Evolutionary conservation across 2,888 invertebrate genomes (phyloP).

Genomic region (Epistrophella euchroma): DNA sequence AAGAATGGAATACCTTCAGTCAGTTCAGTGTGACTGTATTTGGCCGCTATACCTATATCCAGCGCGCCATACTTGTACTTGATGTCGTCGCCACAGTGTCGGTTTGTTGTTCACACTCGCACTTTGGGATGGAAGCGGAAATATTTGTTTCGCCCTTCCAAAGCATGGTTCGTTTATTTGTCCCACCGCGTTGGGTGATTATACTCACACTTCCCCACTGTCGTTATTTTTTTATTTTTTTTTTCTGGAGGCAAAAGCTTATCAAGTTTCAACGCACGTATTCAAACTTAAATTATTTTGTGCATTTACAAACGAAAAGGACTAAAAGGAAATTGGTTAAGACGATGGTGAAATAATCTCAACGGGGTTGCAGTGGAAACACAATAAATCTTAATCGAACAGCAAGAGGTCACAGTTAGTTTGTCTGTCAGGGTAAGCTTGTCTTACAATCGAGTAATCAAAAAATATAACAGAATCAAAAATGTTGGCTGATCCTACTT

Average conservation of each 20-base stretch:
- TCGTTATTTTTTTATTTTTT: constrained; percentile 22
- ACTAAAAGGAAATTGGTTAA: constrained; percentile 19
- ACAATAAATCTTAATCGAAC: constrained; percentile 71
- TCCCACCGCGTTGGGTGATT: constrained; percentile 43
- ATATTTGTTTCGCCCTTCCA: constrained; percentile 25
- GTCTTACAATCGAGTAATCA: constrained; percentile 46
- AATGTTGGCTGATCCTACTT: not conserved
- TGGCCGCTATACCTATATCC: constrained; percentile 21
- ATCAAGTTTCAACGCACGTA: constrained; percentile 60
- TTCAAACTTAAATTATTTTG: constrained; percentile 56
- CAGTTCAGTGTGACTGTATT: constrained; percentile 48
- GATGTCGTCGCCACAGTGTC: constrained; percentile 19
- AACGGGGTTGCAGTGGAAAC: constrained; percentile 64
- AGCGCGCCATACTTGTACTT: constrained; percentile 12
- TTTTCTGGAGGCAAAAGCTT: constrained; percentile 7
- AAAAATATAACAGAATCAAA: constrained; percentile 34
- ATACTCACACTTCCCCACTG: constrained; percentile 44
- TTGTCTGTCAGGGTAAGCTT: constrained; percentile 54
- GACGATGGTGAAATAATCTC: constrained; percentile 50
- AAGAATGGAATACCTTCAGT: constrained; percentile 72
- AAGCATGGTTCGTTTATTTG: constrained; percentile 35
- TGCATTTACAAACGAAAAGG: constrained; percentile 26
- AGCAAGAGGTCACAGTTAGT: constrained; percentile 64
- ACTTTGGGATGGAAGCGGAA: constrained; percentile 32
- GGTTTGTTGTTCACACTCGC: constrained; percentile 43